Conservation (phyloP, 1,140 invertebrate genomes). For the Calosoma granatense region DNA sequence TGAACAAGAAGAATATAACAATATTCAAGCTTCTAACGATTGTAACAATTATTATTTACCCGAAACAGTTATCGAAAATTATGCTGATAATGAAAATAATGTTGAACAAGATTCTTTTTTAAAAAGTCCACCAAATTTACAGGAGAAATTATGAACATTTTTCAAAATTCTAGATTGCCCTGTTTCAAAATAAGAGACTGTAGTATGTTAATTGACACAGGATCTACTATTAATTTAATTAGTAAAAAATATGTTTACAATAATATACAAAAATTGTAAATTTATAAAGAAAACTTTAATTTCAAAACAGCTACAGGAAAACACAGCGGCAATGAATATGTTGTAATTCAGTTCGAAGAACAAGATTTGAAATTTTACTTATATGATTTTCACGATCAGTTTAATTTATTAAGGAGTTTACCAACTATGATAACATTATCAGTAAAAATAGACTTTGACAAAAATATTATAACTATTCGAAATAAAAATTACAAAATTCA, state of each 20-base stretch:
- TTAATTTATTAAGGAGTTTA: slow-evolving; percentile 13
- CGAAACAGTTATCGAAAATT: background rate
- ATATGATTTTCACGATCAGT: slow-evolving; percentile 16
- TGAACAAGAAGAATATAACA: background rate
- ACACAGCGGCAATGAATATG: background rate
- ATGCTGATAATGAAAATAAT: background rate
- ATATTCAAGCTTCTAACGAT: too few relatives aligned
- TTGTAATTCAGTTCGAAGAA: background rate
- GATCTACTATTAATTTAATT: background rate
- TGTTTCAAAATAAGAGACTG: background rate
- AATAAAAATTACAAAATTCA: background rate
- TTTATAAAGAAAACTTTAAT: background rate
- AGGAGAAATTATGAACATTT: background rate
- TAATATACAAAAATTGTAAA: background rate
- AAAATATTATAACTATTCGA: slow-evolving; percentile 1
- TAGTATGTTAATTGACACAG: background rate
- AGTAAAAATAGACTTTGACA: slow-evolving; percentile 11
- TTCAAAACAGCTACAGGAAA: background rate
- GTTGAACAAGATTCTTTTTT: background rate
- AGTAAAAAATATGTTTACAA: too few relatives aligned
- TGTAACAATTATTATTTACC: too few relatives aligned
- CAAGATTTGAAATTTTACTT: background rate
- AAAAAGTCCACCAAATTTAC: background rate
- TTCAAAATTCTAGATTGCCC: background rate
- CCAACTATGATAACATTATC: slow-evolving; percentile 11